A percentile compares a stretch with the other conserved stretches of the same genome.
phyloP scores from a whole-genome alignment of 2,113 vertebrate species.

The Corydoras sp. region DNA sequence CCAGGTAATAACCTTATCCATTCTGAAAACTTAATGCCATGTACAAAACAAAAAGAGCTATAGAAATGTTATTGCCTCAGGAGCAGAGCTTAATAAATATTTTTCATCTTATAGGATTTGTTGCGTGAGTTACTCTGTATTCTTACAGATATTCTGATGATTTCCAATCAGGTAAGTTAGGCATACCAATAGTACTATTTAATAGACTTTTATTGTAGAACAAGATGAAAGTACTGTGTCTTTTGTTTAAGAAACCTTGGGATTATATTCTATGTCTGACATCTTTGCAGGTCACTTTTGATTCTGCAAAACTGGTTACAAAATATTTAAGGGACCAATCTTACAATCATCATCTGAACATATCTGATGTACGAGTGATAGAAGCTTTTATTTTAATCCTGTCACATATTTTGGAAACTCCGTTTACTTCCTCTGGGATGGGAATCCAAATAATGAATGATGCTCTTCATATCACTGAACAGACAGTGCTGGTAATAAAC shows the following conservation, averaged over 20 bases:
- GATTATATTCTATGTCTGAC: not conserved
- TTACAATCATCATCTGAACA: conserved; percentile 9
- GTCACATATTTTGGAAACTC: conserved; percentile 55
- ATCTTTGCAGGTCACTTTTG: conserved; percentile 53
- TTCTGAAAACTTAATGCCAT: not conserved
- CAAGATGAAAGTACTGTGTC: not conserved
- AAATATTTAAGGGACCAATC: conserved; percentile 41
- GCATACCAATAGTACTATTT: not conserved
- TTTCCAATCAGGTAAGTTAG: conserved; percentile 62
- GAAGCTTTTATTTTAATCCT: conserved; percentile 55
- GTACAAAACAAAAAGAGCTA: not conserved
- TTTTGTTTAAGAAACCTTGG: not conserved
- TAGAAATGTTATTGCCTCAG: too few species aligned
- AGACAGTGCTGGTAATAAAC: conserved; percentile 67
- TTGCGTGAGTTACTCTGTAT: conserved; percentile 51
- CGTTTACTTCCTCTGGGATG: not conserved
- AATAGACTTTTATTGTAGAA: too few species aligned
- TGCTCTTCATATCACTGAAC: conserved; percentile 54
- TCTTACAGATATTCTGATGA: conserved; percentile 60
- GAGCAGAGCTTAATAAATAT: not conserved
- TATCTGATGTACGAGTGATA: conserved; percentile 37
- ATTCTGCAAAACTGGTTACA: conserved; percentile 51
- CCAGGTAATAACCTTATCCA: conserved; percentile 55
- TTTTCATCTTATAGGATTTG: conserved; percentile 52
- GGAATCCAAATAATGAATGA: conserved; percentile 45